Base-by-base conservation (phyloP, 2,888 invertebrate genomes). In the Stenichneumon culpator region DNA sequence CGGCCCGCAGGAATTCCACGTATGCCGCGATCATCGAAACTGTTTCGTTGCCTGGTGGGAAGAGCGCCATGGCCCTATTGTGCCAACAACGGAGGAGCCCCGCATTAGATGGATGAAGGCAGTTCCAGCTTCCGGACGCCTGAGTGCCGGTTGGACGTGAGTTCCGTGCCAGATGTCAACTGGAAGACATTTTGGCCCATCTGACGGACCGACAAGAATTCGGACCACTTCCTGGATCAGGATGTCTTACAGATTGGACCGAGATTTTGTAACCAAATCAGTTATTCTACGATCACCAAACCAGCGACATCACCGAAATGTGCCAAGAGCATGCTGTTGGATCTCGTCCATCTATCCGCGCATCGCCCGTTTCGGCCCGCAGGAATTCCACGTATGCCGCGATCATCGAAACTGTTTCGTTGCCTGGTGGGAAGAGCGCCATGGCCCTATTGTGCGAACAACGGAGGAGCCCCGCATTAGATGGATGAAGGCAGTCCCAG, bases 301-400 rank as follows among this genome's bases (percentile, higher is more conserved):
- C 3, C 25, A 28, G 3, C 25, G 25, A 28, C 25, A 3, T 28
- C 25, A 28, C 3, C 25, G 25, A 28, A 28, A 28, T 28, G 2
- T 2, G 1, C 3, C 25, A 28, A 28, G 25, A 28, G 25, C 25
- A 3, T 67, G 14, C 52, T 57, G 32, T 47, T 60, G 68, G 74
- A 74, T 47, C 52, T 73, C 47, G 52, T 50, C 47, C 19, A 16
- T 32, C 44, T 68, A 47, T 47, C 9, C 22, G 44, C 68, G 73
- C 50, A 74, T 36, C 28, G 28, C 28, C 28, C 11, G n/a, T n/a
- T 28, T 28, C 28, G 16, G 16, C 28, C 9, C 9, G 60, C 22
- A 47, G 67, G 65, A 75, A 83, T 83, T 79, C 70, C 47, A 70
- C 75, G 74, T 75, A 57, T 65, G 52, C 54, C 60, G 25, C 47